A percentile compares a stretch with the other conserved stretches of the same genome.
These are phyloP conservation scores for Aepyceros melampus DNA, from an alignment of 2,113 vertebrate genomes.

Conservation along the genomic window DNA sequence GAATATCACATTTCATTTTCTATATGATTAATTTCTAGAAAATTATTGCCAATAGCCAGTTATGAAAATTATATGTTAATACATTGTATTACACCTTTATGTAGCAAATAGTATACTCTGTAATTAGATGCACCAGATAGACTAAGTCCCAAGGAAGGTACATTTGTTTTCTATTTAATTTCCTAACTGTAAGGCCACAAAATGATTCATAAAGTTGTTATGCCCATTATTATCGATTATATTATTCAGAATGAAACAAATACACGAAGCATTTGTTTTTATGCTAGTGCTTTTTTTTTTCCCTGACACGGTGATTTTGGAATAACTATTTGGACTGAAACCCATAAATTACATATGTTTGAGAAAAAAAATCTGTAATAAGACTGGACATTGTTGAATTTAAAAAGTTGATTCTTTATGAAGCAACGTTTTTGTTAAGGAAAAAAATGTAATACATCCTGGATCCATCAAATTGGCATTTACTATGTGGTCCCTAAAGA, in stretches of 20 bases:
- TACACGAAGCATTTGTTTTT: conserved; percentile 22
- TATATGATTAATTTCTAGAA: neutral
- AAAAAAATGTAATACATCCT: neutral
- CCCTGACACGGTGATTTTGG: neutral
- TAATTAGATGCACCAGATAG: conserved; percentile 31
- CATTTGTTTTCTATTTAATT: conserved; percentile 49
- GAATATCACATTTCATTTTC: conserved; percentile 8
- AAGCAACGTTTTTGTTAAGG: conserved; percentile 5
- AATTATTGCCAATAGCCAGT: neutral
- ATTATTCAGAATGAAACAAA: conserved; percentile 38
- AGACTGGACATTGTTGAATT: neutral
- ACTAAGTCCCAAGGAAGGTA: conserved; percentile 26
- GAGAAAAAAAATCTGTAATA: conserved; percentile 10
- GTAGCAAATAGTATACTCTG: neutral
- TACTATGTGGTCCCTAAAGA: neutral
- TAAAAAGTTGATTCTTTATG: conserved; percentile 26
- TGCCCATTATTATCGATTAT: conserved; percentile 15
- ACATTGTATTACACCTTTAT: neutral
- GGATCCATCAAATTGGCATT: neutral
- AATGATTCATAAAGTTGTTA: conserved; percentile 40
- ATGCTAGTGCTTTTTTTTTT: neutral
- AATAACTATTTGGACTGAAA: neutral
- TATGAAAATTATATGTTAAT: neutral
- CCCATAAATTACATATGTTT: neutral
- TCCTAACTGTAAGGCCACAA: neutral